Evolutionary conservation across 1,140 invertebrate genomes (phyloP).

Genomic region (Diachasma alloeum): DNA sequence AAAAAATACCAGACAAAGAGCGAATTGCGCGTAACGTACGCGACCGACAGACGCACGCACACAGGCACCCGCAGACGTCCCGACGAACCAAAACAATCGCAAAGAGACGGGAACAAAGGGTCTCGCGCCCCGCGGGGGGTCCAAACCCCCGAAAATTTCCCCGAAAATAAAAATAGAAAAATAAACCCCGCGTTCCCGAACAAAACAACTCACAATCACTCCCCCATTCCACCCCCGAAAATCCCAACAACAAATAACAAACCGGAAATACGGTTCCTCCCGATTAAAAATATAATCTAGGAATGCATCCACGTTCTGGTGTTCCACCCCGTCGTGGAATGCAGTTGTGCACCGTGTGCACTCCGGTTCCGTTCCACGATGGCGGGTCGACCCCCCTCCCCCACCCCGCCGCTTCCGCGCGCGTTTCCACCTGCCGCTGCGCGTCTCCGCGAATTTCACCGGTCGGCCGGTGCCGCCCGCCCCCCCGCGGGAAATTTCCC

Average conservation of each 20-base stretch:
- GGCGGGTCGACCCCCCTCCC: neutral
- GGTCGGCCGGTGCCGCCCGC: neutral
- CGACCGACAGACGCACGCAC: neutral
- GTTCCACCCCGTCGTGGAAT: conserved; percentile 16
- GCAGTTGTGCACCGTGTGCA: conserved; percentile 32
- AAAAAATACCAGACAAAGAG: neutral
- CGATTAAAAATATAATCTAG: conserved; percentile 1
- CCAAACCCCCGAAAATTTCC: too few species aligned
- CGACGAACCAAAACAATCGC: neutral
- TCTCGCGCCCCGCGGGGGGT: too few species aligned
- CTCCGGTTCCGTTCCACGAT: conserved; percentile 16
- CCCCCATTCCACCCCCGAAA: too few species aligned
- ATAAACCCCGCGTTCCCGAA: too few species aligned
- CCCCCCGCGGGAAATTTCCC: neutral
- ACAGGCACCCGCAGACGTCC: neutral
- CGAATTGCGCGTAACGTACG: neutral
- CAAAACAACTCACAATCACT: too few species aligned
- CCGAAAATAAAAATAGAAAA: too few species aligned
- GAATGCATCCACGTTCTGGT: conserved; percentile 1
- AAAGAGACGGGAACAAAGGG: neutral
- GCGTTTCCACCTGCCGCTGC: neutral
- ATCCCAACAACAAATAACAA: too few species aligned
- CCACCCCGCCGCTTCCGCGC: neutral
- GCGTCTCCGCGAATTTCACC: neutral
- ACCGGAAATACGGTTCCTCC: neutral